Percentiles rank a stretch among this genome's conserved stretches.
These are phyloP conservation scores for Pygoscelis adeliae DNA, from an alignment of 2,113 vertebrate genomes.

Conservation along the genomic window DNA sequence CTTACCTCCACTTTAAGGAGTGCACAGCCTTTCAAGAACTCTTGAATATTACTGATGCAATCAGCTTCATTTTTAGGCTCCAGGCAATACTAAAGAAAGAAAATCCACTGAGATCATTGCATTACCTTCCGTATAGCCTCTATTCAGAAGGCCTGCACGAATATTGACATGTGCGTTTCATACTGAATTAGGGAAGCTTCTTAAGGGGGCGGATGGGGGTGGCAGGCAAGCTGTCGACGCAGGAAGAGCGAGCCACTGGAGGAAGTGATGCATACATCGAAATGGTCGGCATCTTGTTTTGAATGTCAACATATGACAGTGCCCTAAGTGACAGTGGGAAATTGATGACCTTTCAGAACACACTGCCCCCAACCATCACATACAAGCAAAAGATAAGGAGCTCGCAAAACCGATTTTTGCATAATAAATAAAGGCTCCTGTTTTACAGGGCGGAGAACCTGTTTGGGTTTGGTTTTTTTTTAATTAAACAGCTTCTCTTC, in stretches of 20 bases:
- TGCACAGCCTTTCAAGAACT: slow-evolving; percentile 90
- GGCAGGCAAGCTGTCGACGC: slow-evolving; percentile 60
- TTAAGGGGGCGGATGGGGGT: slow-evolving; percentile 41
- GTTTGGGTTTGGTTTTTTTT: neutral
- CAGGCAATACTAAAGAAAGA: slow-evolving; percentile 83
- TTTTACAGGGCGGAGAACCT: neutral
- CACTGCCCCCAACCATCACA: neutral
- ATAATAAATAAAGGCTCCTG: neutral
- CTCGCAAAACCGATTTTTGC: neutral
- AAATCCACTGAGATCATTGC: slow-evolving; percentile 29
- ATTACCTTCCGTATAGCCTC: neutral
- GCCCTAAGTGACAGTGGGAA: neutral
- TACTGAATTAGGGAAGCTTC: slow-evolving; percentile 62
- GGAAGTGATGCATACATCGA: slow-evolving; percentile 70
- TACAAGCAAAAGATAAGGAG: neutral
- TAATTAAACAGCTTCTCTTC: neutral
- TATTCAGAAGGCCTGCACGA: neutral
- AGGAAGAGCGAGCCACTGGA: slow-evolving; percentile 72
- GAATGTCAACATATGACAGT: slow-evolving; percentile 22
- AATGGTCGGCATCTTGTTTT: slow-evolving; percentile 56
- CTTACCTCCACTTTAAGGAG: slow-evolving; percentile 93
- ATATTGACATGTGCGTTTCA: slow-evolving; percentile 52
- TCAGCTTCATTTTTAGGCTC: slow-evolving; percentile 91
- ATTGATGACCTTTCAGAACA: neutral
- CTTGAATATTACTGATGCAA: slow-evolving; percentile 87